Base-by-base conservation (phyloP, 2,888 invertebrate species). In the Ashinkailepas kermadecensis region DNA sequence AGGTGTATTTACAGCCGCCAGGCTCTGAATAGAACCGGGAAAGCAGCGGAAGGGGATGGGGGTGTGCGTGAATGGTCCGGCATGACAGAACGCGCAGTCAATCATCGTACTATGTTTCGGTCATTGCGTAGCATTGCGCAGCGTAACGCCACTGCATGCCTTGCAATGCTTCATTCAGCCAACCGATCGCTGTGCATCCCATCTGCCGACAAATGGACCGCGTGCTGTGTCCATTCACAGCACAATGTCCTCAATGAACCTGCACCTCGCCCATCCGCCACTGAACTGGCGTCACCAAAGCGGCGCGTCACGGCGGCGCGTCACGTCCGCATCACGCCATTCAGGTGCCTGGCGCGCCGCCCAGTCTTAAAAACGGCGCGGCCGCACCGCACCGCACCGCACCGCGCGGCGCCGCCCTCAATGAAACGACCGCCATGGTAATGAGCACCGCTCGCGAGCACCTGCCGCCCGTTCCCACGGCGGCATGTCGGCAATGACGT, bases 381-480 rank as follows among this genome's bases (percentile, higher is more conserved):
- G 3, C 25, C 67, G 25, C 67, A 4, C 39, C 39, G 39, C 67
- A 25, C 67, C 0, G 25, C 25, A 0, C 25, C 25, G 10, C 67
- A 4, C 39, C 39, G 39, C 67, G 67, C 67, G 6, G 25, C 25
- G 7, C 25, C 25, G 10, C 67, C 10, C n/a, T 67, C 25, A 67
- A 67, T 67, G 67, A n/a, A n/a, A 11, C 13, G 25, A 7, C 39
- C 11, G 67, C 67, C 13, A 13, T 25, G 67, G 67, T 25, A 25
- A 25, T 25, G 67, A 25, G 25, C 9, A 13, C 67, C 4, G 65
- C n/a, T 25, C 25, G n/a, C 12, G 67, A 25, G 21, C 62, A 67
- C 67, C 67, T 67, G 67, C 25, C 67, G 25, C 67, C 67, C 13
- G 67, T 67, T 67, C 67, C 67, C 67, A 67, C 67, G 67, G 25